These are phyloP conservation scores for Xestia ashworthii DNA, from an alignment of 2,888 invertebrate species.

Conservation along the genomic window DNA sequence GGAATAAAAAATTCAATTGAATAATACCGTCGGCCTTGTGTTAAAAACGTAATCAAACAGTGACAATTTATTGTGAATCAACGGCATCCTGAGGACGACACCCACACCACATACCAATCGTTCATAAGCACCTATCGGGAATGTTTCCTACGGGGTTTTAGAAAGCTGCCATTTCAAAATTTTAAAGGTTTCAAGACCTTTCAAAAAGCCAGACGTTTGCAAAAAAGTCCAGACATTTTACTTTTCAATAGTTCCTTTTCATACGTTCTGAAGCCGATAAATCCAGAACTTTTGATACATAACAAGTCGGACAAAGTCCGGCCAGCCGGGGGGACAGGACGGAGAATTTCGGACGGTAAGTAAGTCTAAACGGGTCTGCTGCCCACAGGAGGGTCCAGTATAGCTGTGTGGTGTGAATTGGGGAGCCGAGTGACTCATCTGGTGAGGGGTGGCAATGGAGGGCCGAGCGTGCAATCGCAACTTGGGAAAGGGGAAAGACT, in stretches of 20 bases:
- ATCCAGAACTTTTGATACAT: background rate
- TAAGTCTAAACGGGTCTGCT: background rate
- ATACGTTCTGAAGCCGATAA: background rate
- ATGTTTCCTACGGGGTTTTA: constrained; percentile 39
- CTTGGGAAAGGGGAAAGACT: background rate
- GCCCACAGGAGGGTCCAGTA: background rate
- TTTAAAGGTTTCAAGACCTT: too few species aligned
- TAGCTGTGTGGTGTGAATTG: background rate
- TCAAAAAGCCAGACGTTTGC: background rate
- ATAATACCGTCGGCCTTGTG: constrained; percentile 74
- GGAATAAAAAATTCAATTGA: constrained; percentile 75
- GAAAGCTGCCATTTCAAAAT: background rate
- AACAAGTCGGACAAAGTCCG: background rate
- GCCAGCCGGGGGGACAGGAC: background rate
- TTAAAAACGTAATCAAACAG: constrained; percentile 74
- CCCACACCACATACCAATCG: constrained; percentile 73
- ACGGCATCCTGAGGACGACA: constrained; percentile 73
- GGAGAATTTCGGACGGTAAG: background rate
- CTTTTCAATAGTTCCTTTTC: background rate
- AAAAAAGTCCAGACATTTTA: background rate
- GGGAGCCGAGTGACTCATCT: background rate
- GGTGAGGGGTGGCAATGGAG: background rate
- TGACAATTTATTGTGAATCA: constrained; percentile 74
- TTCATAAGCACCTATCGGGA: constrained; percentile 44
- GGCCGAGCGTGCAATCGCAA: background rate